A percentile compares a stretch with the other conserved stretches of the same genome.
Conservation (phyloP, 1,140 invertebrate species). For the Sipha flava region DNA sequence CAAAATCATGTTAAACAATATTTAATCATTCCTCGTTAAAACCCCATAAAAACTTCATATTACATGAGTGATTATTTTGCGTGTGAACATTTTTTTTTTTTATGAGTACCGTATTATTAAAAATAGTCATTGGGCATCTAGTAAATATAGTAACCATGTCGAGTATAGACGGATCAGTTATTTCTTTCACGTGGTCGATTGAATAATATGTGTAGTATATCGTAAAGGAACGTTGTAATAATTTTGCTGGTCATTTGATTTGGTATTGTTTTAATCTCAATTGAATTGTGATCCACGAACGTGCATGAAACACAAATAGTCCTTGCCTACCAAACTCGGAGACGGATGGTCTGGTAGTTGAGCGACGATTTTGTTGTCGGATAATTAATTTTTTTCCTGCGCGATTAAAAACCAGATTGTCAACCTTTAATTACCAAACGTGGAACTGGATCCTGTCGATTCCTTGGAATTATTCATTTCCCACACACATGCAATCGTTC, state of each 20-base stretch:
- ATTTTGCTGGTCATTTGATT: background rate
- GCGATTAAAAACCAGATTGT: constrained; percentile 27
- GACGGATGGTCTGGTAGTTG: constrained; percentile 17
- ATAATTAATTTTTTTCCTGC: constrained; percentile 3
- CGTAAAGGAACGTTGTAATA: background rate
- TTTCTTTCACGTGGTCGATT: background rate
- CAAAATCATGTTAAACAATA: background rate
- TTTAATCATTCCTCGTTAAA: background rate
- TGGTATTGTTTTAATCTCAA: background rate
- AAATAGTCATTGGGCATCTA: background rate
- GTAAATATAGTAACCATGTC: background rate
- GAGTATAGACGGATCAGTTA: background rate
- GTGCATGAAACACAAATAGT: background rate
- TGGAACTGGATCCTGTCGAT: constrained; percentile 20
- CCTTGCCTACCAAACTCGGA: constrained; percentile 11
- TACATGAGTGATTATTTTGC: background rate
- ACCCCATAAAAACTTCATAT: background rate
- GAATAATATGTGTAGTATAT: background rate
- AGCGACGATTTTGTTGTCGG: background rate
- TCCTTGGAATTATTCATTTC: constrained; percentile 32
- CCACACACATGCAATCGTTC: background rate
- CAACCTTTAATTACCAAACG: constrained; percentile 31
- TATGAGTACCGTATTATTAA: background rate
- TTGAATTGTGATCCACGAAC: background rate
- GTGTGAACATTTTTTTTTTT: constrained; percentile 17